phyloP scores from a whole-genome alignment of 2,888 invertebrate genomes.

The Byasa hedistus region DNA sequence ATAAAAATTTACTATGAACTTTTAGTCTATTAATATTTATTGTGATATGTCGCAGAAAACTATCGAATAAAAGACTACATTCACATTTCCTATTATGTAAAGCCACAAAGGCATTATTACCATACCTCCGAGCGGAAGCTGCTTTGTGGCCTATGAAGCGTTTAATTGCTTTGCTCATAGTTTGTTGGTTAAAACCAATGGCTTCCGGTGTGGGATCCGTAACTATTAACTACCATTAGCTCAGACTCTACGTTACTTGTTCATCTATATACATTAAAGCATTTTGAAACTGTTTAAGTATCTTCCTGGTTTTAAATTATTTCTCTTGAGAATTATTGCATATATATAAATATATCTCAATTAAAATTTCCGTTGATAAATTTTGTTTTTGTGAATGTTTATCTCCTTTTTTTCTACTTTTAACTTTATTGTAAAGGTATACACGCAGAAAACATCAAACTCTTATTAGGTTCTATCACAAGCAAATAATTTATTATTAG shows the following conservation, averaged over 20 bases:
- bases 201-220: slow-evolving; percentile 3
- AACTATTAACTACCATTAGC: slow-evolving; percentile 1
- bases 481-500: too few relatives aligned
- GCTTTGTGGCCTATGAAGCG: slow-evolving; percentile 2
- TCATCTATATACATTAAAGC: neutral
- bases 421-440: too few relatives aligned
- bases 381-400: too few relatives aligned
- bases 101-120: neutral
- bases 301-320: too few relatives aligned
- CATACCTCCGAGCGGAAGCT: neutral
- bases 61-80: neutral
- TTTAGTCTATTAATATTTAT: neutral
- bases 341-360: too few relatives aligned
- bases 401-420: too few relatives aligned
- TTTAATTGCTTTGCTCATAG: slow-evolving; percentile 9
- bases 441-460: too few relatives aligned
- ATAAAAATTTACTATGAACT: too few relatives aligned
- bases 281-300: neutral
- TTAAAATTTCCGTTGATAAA: too few relatives aligned
- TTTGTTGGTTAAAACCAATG: slow-evolving; percentile 3
- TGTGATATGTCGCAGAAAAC: neutral
- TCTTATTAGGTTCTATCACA: too few relatives aligned
- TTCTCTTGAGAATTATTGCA: too few relatives aligned
- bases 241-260: neutral
- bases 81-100: neutral